These are phyloP conservation scores for Euborellia annulipes DNA, from an alignment of 1,140 invertebrate species.

Conservation along the genomic window DNA sequence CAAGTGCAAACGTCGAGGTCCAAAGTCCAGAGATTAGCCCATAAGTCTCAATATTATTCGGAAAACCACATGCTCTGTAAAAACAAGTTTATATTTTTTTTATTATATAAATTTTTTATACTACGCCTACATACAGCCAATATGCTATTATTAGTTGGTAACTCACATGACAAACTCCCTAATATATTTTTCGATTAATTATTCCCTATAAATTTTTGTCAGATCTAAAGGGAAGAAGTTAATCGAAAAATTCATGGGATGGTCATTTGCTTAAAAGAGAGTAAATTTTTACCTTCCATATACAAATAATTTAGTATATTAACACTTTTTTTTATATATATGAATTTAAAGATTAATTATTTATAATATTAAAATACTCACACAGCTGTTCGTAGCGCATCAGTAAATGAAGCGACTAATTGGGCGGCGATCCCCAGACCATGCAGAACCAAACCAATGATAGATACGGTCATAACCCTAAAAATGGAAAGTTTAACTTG, in stretches of 20 bases:
- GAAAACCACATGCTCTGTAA: constrained; percentile 48
- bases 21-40: constrained; percentile 69
- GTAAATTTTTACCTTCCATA: background rate
- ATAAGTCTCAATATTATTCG: constrained; percentile 66
- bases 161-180: too few relatives aligned
- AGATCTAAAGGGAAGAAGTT: too few relatives aligned
- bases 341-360: background rate
- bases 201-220: too few relatives aligned
- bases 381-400: constrained; percentile 59
- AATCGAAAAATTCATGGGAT: too few relatives aligned
- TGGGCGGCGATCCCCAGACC: constrained; percentile 66
- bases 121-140: too few relatives aligned
- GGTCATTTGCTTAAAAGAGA: background rate
- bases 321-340: too few relatives aligned
- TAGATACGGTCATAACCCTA: constrained; percentile 47
- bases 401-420: constrained; percentile 63
- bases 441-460: constrained; percentile 53
- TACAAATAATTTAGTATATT: background rate
- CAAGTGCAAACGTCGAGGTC: constrained; percentile 71
- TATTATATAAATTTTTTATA: too few relatives aligned
- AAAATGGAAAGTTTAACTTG: too few relatives aligned
- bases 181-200: too few relatives aligned
- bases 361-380: constrained; percentile 26
- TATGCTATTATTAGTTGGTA: too few relatives aligned
- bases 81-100: constrained; percentile 8